A percentile compares a stretch with the other conserved stretches of the same genome.
Conservation (phyloP, 2,797 vertebrate genomes). For the Anolis apletophallus region DNA sequence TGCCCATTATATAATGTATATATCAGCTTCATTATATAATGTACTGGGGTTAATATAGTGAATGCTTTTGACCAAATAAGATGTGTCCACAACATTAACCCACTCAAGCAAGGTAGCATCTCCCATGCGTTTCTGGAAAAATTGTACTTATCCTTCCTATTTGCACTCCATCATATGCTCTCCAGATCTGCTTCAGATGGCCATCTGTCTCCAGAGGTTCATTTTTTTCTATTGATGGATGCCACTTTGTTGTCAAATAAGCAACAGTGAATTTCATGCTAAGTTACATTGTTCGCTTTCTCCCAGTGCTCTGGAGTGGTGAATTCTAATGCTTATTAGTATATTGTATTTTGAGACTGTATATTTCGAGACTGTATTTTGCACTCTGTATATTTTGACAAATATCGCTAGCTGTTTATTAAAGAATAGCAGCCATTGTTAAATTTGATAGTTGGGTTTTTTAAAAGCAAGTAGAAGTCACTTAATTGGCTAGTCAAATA, state of each 20-base stretch:
- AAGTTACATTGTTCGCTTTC: not conserved
- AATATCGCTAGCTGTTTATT: not conserved
- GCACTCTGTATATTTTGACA: not conserved
- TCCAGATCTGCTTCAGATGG: not conserved
- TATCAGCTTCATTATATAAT: not conserved
- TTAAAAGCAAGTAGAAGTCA: not conserved
- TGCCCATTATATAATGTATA: too few relatives aligned
- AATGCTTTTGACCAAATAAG: not conserved
- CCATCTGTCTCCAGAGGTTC: not conserved
- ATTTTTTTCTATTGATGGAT: not conserved
- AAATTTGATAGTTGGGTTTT: conserved; percentile 1
- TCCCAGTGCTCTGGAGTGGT: not conserved
- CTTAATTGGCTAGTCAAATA: not conserved
- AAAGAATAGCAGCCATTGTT: not conserved
- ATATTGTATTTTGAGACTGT: not conserved
- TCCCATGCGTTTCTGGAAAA: not conserved
- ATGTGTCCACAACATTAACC: not conserved
- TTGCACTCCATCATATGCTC: not conserved
- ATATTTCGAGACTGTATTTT: conserved; percentile 2
- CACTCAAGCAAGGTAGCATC: not conserved
- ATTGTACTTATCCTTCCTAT: not conserved
- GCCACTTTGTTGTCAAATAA: not conserved
- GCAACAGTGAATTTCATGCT: not conserved
- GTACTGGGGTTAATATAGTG: not conserved
- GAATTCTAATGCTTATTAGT: not conserved